Percentiles rank a stretch among this genome's conserved stretches.
Evolutionary conservation across 2,888 invertebrate genomes (phyloP).

Genomic region (Parnassius apollo): DNA sequence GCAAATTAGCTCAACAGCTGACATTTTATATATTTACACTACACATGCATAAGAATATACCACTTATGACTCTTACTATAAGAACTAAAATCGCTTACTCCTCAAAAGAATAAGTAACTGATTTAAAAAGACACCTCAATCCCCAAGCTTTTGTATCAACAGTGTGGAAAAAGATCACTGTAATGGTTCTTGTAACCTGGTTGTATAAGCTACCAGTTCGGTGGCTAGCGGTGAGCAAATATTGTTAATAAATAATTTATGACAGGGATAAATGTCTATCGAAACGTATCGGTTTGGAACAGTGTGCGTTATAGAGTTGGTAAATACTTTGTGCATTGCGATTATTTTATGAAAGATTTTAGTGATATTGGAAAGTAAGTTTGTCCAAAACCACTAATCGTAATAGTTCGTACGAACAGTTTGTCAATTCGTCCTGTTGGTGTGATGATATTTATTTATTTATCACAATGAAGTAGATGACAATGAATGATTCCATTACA

Average conservation of each 20-base stretch:
- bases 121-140: slow-evolving; percentile 5
- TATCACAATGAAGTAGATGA: too few relatives aligned
- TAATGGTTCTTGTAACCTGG: slow-evolving; percentile 36
- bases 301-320: background rate
- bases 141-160: background rate
- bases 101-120: background rate
- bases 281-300: background rate
- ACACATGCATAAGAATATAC: slow-evolving; percentile 1
- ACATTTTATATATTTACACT: slow-evolving; percentile 25
- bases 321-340: background rate
- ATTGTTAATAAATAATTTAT: slow-evolving; percentile 50
- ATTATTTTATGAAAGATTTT: background rate
- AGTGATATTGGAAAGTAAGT: too few relatives aligned
- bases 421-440: too few relatives aligned
- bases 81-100: background rate
- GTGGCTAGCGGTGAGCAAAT: slow-evolving; percentile 43
- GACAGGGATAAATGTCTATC: slow-evolving; percentile 13
- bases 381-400: too few relatives aligned
- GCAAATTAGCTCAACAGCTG: slow-evolving; percentile 56
- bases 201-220: slow-evolving; percentile 40
- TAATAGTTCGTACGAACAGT: too few relatives aligned
- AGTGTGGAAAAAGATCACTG: slow-evolving; percentile 19
- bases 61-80: background rate
- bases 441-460: too few relatives aligned
- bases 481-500: too few relatives aligned